Conservation (phyloP, 2,888 invertebrate genomes). For the Bimastos eiseni region DNA sequence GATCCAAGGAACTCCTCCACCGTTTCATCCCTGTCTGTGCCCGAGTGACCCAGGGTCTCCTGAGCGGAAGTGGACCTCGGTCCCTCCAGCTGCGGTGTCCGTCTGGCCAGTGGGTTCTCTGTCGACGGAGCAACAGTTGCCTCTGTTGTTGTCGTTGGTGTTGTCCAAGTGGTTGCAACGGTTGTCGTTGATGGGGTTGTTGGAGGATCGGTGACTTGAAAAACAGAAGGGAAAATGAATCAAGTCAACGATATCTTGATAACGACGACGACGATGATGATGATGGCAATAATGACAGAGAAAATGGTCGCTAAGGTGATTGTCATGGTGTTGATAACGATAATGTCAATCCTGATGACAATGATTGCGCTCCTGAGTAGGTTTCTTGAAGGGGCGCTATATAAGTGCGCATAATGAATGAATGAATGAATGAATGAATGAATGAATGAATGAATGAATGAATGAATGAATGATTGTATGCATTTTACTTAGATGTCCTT, state of each 20-base stretch:
- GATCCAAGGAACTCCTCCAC: neutral
- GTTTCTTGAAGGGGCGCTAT: too few species aligned
- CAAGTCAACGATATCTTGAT: neutral
- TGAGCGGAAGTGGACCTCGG: neutral
- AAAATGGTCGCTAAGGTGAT: neutral
- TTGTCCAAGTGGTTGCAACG: neutral
- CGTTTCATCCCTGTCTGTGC: neutral
- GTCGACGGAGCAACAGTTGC: neutral
- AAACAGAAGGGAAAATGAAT: neutral
- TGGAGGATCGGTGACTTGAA: slow-evolving; percentile 1
- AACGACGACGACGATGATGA: neutral
- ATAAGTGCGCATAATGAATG: too few species aligned
- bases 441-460: too few species aligned
- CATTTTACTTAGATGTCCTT: too few species aligned
- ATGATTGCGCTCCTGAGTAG: neutral
- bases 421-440: too few species aligned
- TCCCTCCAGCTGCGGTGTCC: neutral
- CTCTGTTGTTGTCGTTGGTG: neutral
- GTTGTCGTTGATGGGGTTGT: neutral
- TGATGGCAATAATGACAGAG: neutral
- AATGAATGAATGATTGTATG: too few species aligned
- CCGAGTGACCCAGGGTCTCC: neutral
- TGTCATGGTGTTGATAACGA: neutral
- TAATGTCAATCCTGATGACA: neutral
- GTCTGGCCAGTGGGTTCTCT: neutral